Conservation (phyloP, 2,888 invertebrate genomes). For the Netelia virgata region DNA sequence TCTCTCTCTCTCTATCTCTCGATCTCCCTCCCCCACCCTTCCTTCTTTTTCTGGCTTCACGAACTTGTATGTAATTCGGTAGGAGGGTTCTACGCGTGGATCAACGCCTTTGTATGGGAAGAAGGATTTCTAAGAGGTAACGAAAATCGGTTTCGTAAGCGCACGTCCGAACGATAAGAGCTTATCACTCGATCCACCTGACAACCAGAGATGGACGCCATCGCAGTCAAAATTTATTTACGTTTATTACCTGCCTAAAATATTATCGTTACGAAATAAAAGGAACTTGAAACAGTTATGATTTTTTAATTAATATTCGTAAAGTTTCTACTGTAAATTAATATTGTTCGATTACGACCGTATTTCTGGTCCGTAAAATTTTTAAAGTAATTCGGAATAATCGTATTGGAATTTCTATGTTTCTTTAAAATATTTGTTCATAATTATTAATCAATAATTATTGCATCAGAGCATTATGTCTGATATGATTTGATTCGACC, state of each 20-base stretch:
- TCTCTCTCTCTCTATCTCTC: neutral
- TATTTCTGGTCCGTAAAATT: too few species aligned
- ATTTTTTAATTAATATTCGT: neutral
- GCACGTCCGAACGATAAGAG: slow-evolving; percentile 3
- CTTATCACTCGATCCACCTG: neutral
- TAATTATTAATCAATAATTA: too few species aligned
- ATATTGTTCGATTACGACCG: neutral
- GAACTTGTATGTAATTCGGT: slow-evolving; percentile 16
- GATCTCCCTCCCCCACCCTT: neutral
- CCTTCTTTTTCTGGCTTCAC: neutral
- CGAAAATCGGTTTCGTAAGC: neutral
- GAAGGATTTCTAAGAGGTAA: neutral
- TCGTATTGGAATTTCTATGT: too few species aligned
- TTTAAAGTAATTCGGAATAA: too few species aligned
- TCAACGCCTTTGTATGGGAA: neutral
- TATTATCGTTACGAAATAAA: neutral
- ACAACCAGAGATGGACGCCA: neutral
- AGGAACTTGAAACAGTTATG: neutral
- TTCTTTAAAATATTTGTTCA: too few species aligned
- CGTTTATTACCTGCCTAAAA: neutral
- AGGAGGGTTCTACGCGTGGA: neutral
- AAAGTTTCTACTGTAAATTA: neutral
- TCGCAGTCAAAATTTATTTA: neutral
- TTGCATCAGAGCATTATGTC: too few species aligned
- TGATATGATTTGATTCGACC: too few species aligned